Evolutionary conservation across 1,140 invertebrate species (phyloP).

Genomic region (Drosophila virilis): DNA sequence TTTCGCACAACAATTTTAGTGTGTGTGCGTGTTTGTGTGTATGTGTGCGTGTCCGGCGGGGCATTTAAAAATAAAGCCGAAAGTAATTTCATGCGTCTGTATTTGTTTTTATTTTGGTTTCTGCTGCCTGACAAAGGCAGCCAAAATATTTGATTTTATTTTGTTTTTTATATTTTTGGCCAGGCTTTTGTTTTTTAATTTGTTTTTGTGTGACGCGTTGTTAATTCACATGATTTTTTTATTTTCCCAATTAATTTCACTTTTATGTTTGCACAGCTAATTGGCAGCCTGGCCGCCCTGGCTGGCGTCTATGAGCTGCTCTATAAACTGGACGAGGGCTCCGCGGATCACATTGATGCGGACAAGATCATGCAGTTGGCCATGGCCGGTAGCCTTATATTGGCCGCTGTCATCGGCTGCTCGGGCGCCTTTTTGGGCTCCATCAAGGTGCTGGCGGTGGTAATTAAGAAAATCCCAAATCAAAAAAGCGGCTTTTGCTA

Average conservation of each 20-base stretch:
- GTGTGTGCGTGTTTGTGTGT: slow-evolving; percentile 14
- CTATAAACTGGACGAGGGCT: slow-evolving; percentile 60
- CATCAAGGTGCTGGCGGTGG: slow-evolving; percentile 70
- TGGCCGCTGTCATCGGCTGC: slow-evolving; percentile 69
- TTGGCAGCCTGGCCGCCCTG: slow-evolving; percentile 64
- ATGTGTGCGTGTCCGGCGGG: slow-evolving; percentile 11
- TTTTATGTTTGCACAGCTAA: slow-evolving; percentile 40
- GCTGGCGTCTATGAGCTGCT: slow-evolving; percentile 68
- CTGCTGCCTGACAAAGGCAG: slow-evolving; percentile 12
- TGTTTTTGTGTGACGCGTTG: slow-evolving; percentile 47
- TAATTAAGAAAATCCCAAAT: slow-evolving; percentile 22
- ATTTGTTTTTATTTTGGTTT: slow-evolving; percentile 37
- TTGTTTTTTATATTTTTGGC: slow-evolving; percentile 15
- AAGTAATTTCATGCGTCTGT: slow-evolving; percentile 72
- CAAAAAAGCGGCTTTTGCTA: neutral
- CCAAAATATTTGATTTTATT: slow-evolving; percentile 27
- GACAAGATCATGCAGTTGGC: slow-evolving; percentile 66
- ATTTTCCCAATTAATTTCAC: slow-evolving; percentile 19
- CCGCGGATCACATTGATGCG: slow-evolving; percentile 59
- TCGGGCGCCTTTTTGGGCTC: slow-evolving; percentile 71
- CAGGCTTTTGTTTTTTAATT: slow-evolving; percentile 50
- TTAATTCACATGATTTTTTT: slow-evolving; percentile 45
- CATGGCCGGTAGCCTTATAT: slow-evolving; percentile 53
- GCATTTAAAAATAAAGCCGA: slow-evolving; percentile 71
- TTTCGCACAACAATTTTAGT: slow-evolving; percentile 32